Conservation (phyloP, 2,797 vertebrate genomes). For the Psittacula echo region DNA sequence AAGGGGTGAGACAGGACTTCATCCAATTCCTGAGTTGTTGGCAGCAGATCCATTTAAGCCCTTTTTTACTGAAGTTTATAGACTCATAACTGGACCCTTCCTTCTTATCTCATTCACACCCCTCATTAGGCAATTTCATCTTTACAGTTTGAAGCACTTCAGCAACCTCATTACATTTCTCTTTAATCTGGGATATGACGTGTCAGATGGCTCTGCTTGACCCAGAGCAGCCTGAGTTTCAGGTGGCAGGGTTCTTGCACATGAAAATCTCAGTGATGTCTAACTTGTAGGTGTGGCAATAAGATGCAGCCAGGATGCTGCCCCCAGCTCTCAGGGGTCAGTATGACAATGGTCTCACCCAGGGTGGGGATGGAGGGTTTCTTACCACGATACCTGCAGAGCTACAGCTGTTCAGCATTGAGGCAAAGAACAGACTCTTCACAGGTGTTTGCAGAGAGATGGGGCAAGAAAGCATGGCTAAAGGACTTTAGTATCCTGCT, state of each 20-base stretch:
- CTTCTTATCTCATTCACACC: background rate
- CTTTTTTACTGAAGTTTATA: conserved; percentile 9
- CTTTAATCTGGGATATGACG: background rate
- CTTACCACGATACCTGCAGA: background rate
- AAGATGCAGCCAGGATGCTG: background rate
- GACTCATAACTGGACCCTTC: background rate
- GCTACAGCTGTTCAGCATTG: background rate
- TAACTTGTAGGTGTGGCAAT: background rate
- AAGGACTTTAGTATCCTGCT: background rate
- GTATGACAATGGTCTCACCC: background rate
- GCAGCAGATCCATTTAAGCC: background rate
- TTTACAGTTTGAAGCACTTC: background rate
- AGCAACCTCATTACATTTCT: background rate
- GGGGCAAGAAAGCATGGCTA: background rate
- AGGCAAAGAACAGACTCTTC: background rate
- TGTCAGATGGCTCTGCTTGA: background rate
- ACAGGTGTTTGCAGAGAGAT: background rate
- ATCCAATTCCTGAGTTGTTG: background rate
- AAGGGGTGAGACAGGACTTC: background rate
- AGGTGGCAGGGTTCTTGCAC: background rate
- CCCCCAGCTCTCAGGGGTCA: background rate
- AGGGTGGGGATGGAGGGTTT: background rate
- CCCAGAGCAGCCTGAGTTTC: background rate
- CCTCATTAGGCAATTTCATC: background rate
- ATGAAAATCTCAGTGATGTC: background rate